Evolutionary conservation across 2,888 invertebrate genomes (phyloP).

Genomic region (Pycnomerus fuliginosus): DNA sequence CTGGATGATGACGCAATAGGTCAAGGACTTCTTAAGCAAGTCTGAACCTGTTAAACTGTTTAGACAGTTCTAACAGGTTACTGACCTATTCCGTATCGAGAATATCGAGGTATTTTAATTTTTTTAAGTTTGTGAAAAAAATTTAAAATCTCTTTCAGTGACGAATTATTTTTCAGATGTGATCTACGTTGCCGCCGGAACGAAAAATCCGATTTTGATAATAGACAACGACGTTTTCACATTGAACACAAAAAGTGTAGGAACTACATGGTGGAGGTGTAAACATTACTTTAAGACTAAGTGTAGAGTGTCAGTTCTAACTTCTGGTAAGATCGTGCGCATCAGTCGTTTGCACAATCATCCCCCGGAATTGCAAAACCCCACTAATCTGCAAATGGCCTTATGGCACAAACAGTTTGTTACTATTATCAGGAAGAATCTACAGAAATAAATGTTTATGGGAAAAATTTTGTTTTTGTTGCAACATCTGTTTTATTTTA

Average conservation of each 20-base stretch:
- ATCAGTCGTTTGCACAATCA: slow-evolving; percentile 33
- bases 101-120: too few species aligned
- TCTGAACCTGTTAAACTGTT: too few species aligned
- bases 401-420: slow-evolving; percentile 5
- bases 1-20: too few species aligned
- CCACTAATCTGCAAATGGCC: not conserved
- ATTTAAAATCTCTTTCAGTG: too few species aligned
- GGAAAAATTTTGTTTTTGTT: not conserved
- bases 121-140: too few species aligned
- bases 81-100: too few species aligned
- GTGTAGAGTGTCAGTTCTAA: slow-evolving; percentile 36
- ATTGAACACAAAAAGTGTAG: slow-evolving; percentile 28
- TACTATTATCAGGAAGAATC: slow-evolving; percentile 1
- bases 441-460: slow-evolving; percentile 2
- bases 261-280: slow-evolving; percentile 36
- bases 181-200: slow-evolving; percentile 31
- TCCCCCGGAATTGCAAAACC: too few species aligned
- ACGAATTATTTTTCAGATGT: slow-evolving; percentile 32
- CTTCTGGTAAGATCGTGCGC: slow-evolving; percentile 25
- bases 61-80: too few species aligned
- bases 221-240: slow-evolving; percentile 33
- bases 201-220: slow-evolving; percentile 36
- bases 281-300: slow-evolving; percentile 35
- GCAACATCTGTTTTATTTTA: too few species aligned
- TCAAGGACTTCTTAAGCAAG: too few species aligned